Percentiles rank a stretch among this genome's conserved stretches.
phyloP scores from a whole-genome alignment of 2,113 vertebrate species.

The Heptranchias perlo region DNA sequence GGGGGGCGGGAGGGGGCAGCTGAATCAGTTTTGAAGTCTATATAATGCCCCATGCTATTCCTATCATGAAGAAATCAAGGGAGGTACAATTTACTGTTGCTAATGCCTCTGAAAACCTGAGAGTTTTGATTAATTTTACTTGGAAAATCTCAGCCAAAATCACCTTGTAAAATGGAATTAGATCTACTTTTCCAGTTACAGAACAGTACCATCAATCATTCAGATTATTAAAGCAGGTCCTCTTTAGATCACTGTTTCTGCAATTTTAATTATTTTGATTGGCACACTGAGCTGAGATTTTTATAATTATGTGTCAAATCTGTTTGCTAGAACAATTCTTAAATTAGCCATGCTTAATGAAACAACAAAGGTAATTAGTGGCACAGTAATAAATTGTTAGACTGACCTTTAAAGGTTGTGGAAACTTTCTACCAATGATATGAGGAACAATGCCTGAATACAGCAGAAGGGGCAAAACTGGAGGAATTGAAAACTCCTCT shows the following conservation, averaged over 20 bases:
- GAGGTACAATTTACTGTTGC: not conserved
- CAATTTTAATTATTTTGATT: conserved; percentile 24
- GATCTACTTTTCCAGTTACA: not conserved
- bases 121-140: not conserved
- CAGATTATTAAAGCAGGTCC: not conserved
- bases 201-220: conserved; percentile 22
- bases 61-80: not conserved
- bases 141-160: not conserved
- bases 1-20: too few species aligned
- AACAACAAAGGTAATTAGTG: conserved; percentile 36
- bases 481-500: not conserved
- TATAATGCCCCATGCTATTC: not conserved
- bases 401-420: conserved; percentile 9
- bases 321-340: conserved; percentile 29
- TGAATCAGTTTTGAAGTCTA: not conserved
- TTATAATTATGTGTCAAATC: conserved; percentile 31
- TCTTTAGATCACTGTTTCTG: conserved; percentile 1
- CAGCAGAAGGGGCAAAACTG: not conserved
- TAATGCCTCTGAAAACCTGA: not conserved
- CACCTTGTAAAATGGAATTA: not conserved
- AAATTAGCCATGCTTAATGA: conserved; percentile 27
- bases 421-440: not conserved
- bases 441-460: not conserved
- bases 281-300: not conserved
- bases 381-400: conserved; percentile 8